These are phyloP conservation scores for Cromileptes altivelis DNA, from an alignment of 2,113 vertebrate species.

Conservation along the genomic window DNA sequence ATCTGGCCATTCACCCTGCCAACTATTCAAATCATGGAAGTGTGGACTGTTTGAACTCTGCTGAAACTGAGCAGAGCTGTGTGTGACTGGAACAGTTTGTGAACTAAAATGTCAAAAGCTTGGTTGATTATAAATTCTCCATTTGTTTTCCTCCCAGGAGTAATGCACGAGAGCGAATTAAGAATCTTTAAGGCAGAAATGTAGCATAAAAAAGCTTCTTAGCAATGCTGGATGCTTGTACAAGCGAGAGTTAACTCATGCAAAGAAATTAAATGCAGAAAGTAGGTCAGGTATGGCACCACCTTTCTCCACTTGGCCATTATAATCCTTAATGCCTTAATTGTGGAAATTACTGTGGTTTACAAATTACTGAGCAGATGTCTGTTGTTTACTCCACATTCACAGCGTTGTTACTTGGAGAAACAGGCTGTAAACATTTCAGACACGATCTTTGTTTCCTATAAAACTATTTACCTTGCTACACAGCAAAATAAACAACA, in stretches of 20 bases:
- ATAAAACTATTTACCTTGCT: neutral
- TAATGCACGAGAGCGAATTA: neutral
- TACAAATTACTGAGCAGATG: neutral
- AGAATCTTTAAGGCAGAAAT: neutral
- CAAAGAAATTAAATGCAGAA: slow-evolving; percentile 17
- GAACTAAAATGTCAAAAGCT: neutral
- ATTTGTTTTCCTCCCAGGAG: neutral
- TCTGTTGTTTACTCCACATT: neutral
- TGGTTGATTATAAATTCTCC: neutral
- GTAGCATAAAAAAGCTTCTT: neutral
- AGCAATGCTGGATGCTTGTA: neutral
- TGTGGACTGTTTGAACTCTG: slow-evolving; percentile 32
- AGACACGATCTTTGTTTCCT: neutral
- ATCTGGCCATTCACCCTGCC: slow-evolving; percentile 25
- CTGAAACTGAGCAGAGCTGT: slow-evolving; percentile 32
- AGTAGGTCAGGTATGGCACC: slow-evolving; percentile 5
- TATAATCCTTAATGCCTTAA: neutral
- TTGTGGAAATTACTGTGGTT: neutral
- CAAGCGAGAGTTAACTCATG: neutral
- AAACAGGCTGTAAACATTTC: neutral
- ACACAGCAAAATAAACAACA: neutral
- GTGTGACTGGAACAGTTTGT: slow-evolving; percentile 19
- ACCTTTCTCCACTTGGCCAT: neutral
- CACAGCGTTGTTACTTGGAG: neutral
- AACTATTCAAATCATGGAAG: slow-evolving; percentile 29